These are phyloP conservation scores for Poecilus cupreus DNA, from an alignment of 2,888 invertebrate species.

Conservation along the genomic window DNA sequence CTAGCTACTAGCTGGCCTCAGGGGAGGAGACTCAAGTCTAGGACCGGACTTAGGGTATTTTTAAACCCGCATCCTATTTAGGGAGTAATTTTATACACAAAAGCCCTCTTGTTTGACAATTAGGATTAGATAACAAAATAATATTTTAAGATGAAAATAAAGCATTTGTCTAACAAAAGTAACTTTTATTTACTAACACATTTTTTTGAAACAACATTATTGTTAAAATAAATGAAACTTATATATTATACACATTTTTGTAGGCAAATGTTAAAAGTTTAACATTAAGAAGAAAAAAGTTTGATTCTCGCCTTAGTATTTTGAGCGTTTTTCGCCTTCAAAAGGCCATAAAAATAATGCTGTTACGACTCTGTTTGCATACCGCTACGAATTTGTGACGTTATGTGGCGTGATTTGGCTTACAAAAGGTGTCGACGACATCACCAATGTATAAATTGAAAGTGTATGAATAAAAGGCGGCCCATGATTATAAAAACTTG, in stretches of 20 bases:
- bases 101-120: too few relatives aligned
- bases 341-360: neutral
- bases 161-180: too few relatives aligned
- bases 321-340: neutral
- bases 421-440: slow-evolving; percentile 54
- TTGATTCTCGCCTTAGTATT: neutral
- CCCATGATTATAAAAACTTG: neutral
- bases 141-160: too few relatives aligned
- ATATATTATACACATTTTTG: too few relatives aligned
- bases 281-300: too few relatives aligned
- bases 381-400: slow-evolving; percentile 54
- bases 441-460: slow-evolving; percentile 12
- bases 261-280: too few relatives aligned
- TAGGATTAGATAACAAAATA: too few relatives aligned
- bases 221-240: too few relatives aligned
- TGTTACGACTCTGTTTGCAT: slow-evolving; percentile 23
- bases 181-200: too few relatives aligned
- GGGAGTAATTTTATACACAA: too few relatives aligned
- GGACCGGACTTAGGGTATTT: slow-evolving; percentile 14
- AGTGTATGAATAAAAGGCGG: neutral
- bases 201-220: too few relatives aligned
- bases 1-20: neutral
- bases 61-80: neutral
- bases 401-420: slow-evolving; percentile 55
- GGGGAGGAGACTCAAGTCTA: slow-evolving; percentile 22